Evolutionary conservation across 1,140 invertebrate species (phyloP).

Genomic region (Lanistes nyassanus): DNA sequence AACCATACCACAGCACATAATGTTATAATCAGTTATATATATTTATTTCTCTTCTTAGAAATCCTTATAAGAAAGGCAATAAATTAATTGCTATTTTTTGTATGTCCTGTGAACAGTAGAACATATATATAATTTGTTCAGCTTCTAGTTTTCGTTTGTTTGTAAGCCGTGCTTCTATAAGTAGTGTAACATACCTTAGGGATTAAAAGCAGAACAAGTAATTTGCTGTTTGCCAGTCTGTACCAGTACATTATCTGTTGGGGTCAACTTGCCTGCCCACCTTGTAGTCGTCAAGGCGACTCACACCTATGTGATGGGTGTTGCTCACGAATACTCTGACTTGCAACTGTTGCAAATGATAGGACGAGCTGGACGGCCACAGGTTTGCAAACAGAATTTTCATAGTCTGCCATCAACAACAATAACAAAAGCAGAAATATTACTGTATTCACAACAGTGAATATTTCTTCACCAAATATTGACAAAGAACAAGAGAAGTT

Average conservation of each 20-base stretch:
- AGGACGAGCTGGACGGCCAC: conserved; percentile 82
- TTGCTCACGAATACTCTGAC: conserved; percentile 78
- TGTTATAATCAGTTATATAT: too few species aligned
- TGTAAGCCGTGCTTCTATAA: background rate
- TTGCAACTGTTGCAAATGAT: conserved; percentile 85
- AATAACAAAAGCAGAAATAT: too few species aligned
- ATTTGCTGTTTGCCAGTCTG: background rate
- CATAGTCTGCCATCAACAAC: background rate
- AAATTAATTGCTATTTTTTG: too few species aligned
- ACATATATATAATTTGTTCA: too few species aligned
- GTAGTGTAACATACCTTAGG: background rate
- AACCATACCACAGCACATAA: too few species aligned
- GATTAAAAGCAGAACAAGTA: background rate
- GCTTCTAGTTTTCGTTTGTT: too few species aligned
- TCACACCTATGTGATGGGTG: conserved; percentile 76
- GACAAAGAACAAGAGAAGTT: too few species aligned
- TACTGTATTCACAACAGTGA: too few species aligned
- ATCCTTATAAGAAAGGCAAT: too few species aligned
- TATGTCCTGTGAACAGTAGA: too few species aligned
- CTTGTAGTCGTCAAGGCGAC: conserved; percentile 86
- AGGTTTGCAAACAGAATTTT: conserved; percentile 65
- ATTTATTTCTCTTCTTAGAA: too few species aligned
- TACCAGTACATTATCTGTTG: conserved; percentile 75
- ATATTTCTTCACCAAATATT: too few species aligned
- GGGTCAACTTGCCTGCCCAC: conserved; percentile 85